Percentiles rank a stretch among this genome's conserved stretches.
These are phyloP conservation scores for Oplegnathus fasciatus DNA, from an alignment of 2,113 vertebrate species.

Conservation along the genomic window DNA sequence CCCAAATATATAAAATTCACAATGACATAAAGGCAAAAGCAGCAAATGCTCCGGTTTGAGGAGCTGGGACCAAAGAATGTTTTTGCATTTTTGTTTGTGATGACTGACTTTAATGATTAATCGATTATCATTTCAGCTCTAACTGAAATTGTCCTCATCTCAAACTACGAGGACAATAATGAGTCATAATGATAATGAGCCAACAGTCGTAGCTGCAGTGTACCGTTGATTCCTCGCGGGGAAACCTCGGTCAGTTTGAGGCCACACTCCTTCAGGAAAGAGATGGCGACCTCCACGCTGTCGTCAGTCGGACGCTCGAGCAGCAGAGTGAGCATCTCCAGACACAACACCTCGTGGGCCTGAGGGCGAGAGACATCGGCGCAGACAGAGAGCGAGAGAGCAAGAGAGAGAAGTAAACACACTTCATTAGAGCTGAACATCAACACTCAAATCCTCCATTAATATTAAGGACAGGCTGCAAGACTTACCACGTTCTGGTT, in stretches of 20 bases:
- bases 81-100: too few species aligned
- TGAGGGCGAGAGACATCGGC: constrained; percentile 55
- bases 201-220: background rate
- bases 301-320: constrained; percentile 97
- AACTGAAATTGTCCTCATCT: background rate
- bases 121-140: background rate
- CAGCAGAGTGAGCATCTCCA: constrained; percentile 98
- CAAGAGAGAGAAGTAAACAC: background rate
- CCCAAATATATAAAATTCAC: too few species aligned
- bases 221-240: constrained; percentile 96
- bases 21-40: too few species aligned
- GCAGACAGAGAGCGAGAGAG: background rate
- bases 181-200: background rate
- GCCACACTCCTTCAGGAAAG: constrained; percentile 97
- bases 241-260: constrained; percentile 98
- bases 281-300: constrained; percentile 97
- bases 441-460: background rate
- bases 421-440: background rate
- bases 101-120: background rate
- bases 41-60: too few species aligned
- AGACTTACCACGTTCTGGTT: constrained; percentile 97
- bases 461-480: background rate
- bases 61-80: too few species aligned
- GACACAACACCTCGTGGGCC: constrained; percentile 97
- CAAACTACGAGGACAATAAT: background rate